A percentile compares a stretch with the other conserved stretches of the same genome.
These are phyloP conservation scores for Bellardia bayeri DNA, from an alignment of 2,888 invertebrate species.

Conservation along the genomic window DNA sequence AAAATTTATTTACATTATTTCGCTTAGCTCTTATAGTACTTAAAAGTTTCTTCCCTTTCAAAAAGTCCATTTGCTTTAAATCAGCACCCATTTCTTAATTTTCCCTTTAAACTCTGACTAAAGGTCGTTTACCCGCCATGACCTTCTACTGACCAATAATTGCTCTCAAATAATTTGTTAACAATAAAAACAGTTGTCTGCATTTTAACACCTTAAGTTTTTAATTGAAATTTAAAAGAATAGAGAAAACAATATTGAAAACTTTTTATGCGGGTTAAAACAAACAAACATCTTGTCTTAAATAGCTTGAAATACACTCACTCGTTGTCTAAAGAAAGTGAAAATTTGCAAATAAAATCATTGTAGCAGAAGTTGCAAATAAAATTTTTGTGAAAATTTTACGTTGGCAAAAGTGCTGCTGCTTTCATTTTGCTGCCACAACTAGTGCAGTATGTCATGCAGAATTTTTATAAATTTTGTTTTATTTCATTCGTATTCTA, in stretches of 20 bases:
- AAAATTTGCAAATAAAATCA: conserved; percentile 58
- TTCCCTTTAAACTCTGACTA: not conserved
- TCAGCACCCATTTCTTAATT: too few species aligned
- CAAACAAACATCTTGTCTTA: conserved; percentile 24
- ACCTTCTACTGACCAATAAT: conserved; percentile 5
- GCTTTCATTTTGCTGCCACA: conserved; percentile 52
- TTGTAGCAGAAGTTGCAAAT: conserved; percentile 61
- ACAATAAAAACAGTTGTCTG: conserved; percentile 12
- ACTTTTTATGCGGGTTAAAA: conserved; percentile 51
- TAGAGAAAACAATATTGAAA: conserved; percentile 34
- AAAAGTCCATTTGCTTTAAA: not conserved
- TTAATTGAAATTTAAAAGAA: conserved; percentile 36
- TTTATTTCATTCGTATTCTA: not conserved
- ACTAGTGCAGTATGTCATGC: conserved; percentile 67
- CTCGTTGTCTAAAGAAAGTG: conserved; percentile 51
- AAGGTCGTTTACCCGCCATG: conserved; percentile 18
- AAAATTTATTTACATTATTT: too few species aligned
- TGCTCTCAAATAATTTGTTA: not conserved
- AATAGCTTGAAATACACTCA: not conserved
- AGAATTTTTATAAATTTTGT: conserved; percentile 42
- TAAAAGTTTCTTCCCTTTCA: not conserved
- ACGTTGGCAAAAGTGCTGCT: conserved; percentile 29
- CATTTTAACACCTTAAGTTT: conserved; percentile 37
- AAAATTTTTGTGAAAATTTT: conserved; percentile 35
- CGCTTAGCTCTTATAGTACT: too few species aligned